Conservation (phyloP, 2,113 vertebrate species). For the Zosterops borbonicus region DNA sequence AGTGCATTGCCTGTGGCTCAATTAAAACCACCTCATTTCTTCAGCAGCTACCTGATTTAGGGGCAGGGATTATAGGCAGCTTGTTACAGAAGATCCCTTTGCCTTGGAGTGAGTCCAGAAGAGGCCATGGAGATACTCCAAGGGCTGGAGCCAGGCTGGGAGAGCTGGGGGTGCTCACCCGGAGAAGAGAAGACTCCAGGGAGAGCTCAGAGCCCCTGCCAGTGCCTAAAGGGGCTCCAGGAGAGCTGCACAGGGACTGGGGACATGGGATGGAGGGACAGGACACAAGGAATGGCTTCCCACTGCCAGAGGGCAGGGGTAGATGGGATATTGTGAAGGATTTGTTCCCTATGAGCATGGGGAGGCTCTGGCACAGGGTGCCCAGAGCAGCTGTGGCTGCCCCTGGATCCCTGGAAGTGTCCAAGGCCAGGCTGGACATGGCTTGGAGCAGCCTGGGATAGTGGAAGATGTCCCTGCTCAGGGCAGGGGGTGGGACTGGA, state of each 20-base stretch:
- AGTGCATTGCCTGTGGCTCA: neutral
- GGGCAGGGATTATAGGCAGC: neutral
- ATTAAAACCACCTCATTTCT: neutral
- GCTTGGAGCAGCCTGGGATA: fast-evolving
- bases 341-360: fast-evolving
- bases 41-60: neutral
- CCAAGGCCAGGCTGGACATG: fast-evolving
- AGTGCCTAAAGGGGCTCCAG: neutral
- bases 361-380: fast-evolving
- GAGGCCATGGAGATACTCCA: fast-evolving
- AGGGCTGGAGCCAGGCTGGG: neutral
- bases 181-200: neutral
- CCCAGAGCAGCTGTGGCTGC: neutral
- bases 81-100: neutral
- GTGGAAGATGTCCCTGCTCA: neutral
- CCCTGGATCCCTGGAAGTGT: neutral
- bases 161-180: neutral
- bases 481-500: neutral
- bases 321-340: fast-evolving
- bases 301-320: fast-evolving
- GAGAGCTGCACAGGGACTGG: neutral
- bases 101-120: neutral
- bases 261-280: neutral
- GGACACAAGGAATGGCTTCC: neutral
- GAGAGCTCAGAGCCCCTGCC: fast-evolving